Percentiles rank a stretch among this genome's conserved stretches.
Evolutionary conservation across 2,888 invertebrate species (phyloP).

Genomic region (Eupithecia insigniata): DNA sequence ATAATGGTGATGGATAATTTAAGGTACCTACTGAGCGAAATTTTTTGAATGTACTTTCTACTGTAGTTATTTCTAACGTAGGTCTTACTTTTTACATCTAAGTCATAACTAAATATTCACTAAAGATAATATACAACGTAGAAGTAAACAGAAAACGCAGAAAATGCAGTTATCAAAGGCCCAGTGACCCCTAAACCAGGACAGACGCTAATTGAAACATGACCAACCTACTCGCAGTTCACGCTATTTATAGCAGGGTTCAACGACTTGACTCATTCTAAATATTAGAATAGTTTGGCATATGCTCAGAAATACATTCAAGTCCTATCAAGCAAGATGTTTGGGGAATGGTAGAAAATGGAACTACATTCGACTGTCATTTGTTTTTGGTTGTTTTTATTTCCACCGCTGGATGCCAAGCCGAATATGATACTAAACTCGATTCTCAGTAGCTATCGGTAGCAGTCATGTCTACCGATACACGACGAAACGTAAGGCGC

Average conservation of each 20-base stretch:
- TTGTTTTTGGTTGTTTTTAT: background rate
- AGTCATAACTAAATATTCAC: background rate
- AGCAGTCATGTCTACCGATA: too few species aligned
- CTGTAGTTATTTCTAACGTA: background rate
- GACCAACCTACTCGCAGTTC: conserved; percentile 13
- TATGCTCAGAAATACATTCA: conserved; percentile 40
- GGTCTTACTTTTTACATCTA: background rate
- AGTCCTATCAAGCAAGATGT: conserved; percentile 13
- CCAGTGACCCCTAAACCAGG: conserved; percentile 37
- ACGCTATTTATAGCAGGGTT: conserved; percentile 34
- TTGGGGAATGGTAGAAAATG: background rate
- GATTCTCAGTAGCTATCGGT: too few species aligned
- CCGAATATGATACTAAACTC: background rate
- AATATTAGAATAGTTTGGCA: conserved; percentile 40
- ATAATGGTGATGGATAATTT: too few species aligned
- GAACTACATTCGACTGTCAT: background rate
- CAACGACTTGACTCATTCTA: conserved; percentile 41
- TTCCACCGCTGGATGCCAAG: background rate
- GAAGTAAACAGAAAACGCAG: background rate
- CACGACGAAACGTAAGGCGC: too few species aligned
- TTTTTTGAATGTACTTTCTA: background rate
- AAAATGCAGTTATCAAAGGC: conserved; percentile 23
- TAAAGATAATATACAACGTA: background rate
- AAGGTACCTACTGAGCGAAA: too few species aligned
- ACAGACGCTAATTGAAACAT: conserved; percentile 35